A percentile compares a stretch with the other conserved stretches of the same genome.
Evolutionary conservation across 2,113 vertebrate genomes (phyloP).

Genomic region (Chauna torquata): DNA sequence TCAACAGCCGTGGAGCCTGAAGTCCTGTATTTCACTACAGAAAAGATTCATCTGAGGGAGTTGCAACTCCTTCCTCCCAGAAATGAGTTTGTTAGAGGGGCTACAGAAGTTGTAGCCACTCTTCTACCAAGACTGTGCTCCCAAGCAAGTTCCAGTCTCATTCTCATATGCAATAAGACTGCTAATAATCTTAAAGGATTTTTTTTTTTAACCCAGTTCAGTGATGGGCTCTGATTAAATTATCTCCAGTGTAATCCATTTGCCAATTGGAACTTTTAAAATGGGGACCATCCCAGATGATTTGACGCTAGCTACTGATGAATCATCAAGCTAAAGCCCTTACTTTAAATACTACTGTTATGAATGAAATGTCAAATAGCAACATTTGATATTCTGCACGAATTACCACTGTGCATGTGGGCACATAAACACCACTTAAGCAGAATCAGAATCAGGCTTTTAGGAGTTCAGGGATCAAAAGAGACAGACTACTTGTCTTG

Average conservation of each 20-base stretch:
- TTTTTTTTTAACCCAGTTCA: not conserved
- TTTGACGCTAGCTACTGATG: not conserved
- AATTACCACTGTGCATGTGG: not conserved
- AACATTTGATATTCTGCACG: conserved; percentile 47
- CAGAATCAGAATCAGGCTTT: conserved; percentile 21
- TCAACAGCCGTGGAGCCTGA: not conserved
- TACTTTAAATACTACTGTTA: conserved; percentile 18
- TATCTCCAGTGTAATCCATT: not conserved
- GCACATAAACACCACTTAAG: conserved; percentile 22
- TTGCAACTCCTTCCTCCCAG: not conserved
- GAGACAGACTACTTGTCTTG: conserved; percentile 24
- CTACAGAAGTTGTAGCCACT: not conserved
- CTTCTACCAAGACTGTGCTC: not conserved
- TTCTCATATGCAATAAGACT: not conserved
- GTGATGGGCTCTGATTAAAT: conserved; percentile 1
- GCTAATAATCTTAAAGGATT: not conserved
- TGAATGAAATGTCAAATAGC: conserved; percentile 36
- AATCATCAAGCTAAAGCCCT: conserved; percentile 15
- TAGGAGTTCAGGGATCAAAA: conserved; percentile 30
- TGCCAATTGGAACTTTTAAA: conserved; percentile 21
- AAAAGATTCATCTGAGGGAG: not conserved
- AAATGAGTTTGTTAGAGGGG: not conserved
- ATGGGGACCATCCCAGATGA: not conserved
- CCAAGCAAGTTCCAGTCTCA: not conserved
- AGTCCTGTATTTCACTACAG: not conserved